These are phyloP conservation scores for Ophthalmolycus amberensis DNA, from an alignment of 2,113 vertebrate genomes.

Conservation along the genomic window DNA sequence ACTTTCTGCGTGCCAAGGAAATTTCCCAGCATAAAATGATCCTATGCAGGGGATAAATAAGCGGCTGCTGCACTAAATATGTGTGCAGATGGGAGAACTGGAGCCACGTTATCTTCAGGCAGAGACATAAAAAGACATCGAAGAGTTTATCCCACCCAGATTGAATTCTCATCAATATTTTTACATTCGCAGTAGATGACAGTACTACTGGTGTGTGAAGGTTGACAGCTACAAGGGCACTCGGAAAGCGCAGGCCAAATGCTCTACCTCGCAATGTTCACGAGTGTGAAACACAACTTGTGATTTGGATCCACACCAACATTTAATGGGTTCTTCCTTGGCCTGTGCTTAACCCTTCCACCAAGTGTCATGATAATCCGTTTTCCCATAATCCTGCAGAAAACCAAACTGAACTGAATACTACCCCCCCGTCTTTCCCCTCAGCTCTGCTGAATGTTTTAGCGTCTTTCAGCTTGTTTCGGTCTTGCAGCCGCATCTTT, in stretches of 20 bases:
- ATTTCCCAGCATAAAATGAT: conserved; percentile 27
- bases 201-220: background rate
- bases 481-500: background rate
- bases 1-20: conserved; percentile 34
- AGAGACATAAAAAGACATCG: background rate
- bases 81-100: conserved; percentile 9
- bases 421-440: background rate
- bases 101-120: background rate
- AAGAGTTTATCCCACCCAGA: background rate
- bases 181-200: background rate
- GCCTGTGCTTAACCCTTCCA: background rate
- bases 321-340: background rate
- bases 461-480: background rate
- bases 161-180: background rate
- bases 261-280: background rate
- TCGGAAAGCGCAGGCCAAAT: background rate
- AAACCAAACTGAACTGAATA: background rate
- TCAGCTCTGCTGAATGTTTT: background rate
- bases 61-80: background rate
- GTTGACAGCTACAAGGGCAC: background rate
- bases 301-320: background rate
- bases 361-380: background rate
- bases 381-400: background rate
- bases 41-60: conserved; percentile 1
- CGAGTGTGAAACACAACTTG: background rate